Base-by-base conservation (phyloP, 2,113 vertebrate genomes). In the Arenaria interpres region DNA sequence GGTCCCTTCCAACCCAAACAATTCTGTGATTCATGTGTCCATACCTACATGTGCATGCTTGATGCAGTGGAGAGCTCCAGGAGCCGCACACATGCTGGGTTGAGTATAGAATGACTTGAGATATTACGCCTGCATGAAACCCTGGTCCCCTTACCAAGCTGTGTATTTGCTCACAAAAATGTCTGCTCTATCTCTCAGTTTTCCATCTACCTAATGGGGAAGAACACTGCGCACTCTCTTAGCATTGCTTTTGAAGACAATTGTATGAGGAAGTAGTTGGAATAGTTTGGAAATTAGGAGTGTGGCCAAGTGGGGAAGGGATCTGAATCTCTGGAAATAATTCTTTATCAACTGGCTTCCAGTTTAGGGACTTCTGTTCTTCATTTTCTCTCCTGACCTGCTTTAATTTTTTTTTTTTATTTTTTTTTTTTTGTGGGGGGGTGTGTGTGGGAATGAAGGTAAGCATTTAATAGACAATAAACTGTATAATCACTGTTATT, bases 11-110 rank as follows among this genome's bases (percentile, higher is more conserved):
- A n/a, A 22, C 33, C 20, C 32, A 57, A 57, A 14, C 56, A 21
- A 22, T 57, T 57, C 32, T 57, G 13, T 57, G 56, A 57, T n/a
- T 37, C 32, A 9, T 22, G 11, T 12, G 3, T 12, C 23, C 22
- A 11, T 28, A 18, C 24, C 6, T 57, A 9, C 2, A 0, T 8
- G 6, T 28, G 14, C 16, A 6, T 15, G 6, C 39, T 27, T 37
- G 35, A 32, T 22, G 24, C 32, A 21, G 22, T 27, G 50, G 50
- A 35, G 20, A 73, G 56, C n/a, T 46, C 7, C 12, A 22, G n/a
- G 56, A 82, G 9, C 28, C n/a, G 27, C 35, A 41, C 14, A 23
- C 14, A 2, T 0, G 1, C 41, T 30, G 15, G 37, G 37, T 18
- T 43, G 20, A 25, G 14, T 28, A 22, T 30, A 39, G 32, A 74